Evolutionary conservation across 2,888 invertebrate genomes (phyloP).

Genomic region (Sthenelais limicola): DNA sequence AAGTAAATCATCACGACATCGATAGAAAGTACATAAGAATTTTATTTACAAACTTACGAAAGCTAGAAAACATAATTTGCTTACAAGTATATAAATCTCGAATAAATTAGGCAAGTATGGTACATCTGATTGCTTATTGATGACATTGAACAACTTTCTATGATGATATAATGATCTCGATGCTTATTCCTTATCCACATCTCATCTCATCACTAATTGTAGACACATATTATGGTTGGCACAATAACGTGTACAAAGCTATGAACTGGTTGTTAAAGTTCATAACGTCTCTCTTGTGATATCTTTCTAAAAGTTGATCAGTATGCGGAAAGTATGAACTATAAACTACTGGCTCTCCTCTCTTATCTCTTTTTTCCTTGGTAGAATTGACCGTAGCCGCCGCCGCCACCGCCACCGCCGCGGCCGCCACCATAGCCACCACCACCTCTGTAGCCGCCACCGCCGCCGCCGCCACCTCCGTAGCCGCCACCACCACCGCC

Average conservation of each 20-base stretch:
- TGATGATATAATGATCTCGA: background rate
- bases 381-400: background rate
- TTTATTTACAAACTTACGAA: background rate
- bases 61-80: background rate
- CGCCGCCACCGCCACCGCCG: background rate
- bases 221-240: no score
- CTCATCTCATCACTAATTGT: no score
- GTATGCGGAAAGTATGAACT: no score
- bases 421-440: background rate
- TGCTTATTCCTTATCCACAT: no score
- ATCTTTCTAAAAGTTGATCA: no score
- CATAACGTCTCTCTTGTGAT: no score
- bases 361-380: background rate
- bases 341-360: no score
- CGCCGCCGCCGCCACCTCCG: constrained; percentile 8
- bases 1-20: background rate
- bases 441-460: constrained; percentile 2
- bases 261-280: no score
- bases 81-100: background rate
- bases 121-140: no score
- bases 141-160: background rate
- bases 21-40: background rate
- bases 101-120: background rate
- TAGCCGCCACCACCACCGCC: constrained; percentile 2
- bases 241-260: no score